Evolutionary conservation across 2,888 invertebrate species (phyloP), one percentile per base, ranked within the genome.

Genomic region (Mesoligia furuncula): DNA sequence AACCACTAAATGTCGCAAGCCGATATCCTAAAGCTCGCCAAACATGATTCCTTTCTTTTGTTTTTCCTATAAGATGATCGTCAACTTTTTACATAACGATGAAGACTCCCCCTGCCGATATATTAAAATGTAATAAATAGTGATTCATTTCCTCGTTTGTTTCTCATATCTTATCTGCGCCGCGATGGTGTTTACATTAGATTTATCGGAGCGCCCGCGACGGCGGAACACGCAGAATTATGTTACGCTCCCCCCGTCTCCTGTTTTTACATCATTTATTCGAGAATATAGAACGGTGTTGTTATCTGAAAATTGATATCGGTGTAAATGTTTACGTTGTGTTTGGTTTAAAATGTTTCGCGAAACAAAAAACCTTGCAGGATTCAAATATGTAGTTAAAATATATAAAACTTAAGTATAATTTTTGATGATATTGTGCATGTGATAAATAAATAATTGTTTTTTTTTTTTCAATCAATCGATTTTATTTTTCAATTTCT

Each of bases 221-320:
- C 89, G 89, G 85, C 85, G 90, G 90, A 90, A 92, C 91, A 92
- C 89, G 86, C 90, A 90, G 93, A 94, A 94, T 94, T 92, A 92
- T 91, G 91, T 93, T 94, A 91, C 91, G 88, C 80, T 88, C 85
- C 91, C 91, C 87, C 91, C 90, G 86, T 91, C 90, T 90, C 88
- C 89, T 91, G 92, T 92, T 93, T 93, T 93, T 92, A 91, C 91
- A 89, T 92, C 91, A 92, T 93, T 93, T 93, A 90, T 91, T 91
- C 89, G 80, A 81, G 89, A 89, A 90, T 90, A 89, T 89, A 91
- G 84, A 88, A 78, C 86, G 87, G 86, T 92, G 91, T 91, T 90
- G 90, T 89, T 90, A 84, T 85, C 86, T 87, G 79, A 83, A 88
- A 88, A 88, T 90, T 88, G 87, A 90, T 91, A 90, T 80, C 82